phyloP scores from a whole-genome alignment of 2,113 vertebrate genomes.

The Anas platyrhynchos region DNA sequence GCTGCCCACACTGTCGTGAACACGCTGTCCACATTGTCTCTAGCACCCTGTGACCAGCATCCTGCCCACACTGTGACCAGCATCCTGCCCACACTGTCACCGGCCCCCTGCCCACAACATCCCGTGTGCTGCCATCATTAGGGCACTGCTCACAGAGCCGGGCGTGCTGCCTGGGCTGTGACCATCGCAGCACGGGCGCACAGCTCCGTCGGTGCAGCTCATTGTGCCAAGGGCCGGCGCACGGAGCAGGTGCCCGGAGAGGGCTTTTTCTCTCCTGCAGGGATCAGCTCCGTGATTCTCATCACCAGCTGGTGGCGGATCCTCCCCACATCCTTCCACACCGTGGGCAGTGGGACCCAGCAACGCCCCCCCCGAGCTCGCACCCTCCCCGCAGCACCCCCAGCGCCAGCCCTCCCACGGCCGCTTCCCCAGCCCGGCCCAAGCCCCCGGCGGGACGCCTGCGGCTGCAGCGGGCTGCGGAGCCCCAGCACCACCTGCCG shows the following conservation, averaged over 20 bases:
- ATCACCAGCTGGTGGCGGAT: neutral
- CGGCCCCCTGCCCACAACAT: neutral
- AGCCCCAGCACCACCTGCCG: constrained; percentile 18
- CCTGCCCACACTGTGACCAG: too few species aligned
- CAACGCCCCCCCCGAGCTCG: neutral
- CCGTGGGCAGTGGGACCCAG: fast-evolving
- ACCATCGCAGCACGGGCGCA: fast-evolving
- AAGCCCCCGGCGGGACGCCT: neutral
- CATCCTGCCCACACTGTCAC: neutral
- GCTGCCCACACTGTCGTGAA: neutral
- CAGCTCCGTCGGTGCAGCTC: neutral
- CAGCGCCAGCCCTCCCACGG: neutral
- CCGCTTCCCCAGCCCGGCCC: neutral
- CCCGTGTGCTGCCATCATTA: neutral
- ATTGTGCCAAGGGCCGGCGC: too few species aligned
- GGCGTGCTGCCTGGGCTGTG: fast-evolving
- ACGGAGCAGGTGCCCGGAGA: neutral
- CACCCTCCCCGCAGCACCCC: neutral
- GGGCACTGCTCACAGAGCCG: neutral
- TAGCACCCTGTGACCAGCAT: too few species aligned
- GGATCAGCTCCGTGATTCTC: neutral
- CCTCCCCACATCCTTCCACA: neutral
- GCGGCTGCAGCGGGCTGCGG: neutral
- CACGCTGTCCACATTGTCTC: neutral
- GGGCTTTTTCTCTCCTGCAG: neutral